Evolutionary conservation across 2,113 vertebrate genomes (phyloP), one percentile per base, ranked within the genome.

Genomic region (Nothobranchius kuhntae): DNA sequence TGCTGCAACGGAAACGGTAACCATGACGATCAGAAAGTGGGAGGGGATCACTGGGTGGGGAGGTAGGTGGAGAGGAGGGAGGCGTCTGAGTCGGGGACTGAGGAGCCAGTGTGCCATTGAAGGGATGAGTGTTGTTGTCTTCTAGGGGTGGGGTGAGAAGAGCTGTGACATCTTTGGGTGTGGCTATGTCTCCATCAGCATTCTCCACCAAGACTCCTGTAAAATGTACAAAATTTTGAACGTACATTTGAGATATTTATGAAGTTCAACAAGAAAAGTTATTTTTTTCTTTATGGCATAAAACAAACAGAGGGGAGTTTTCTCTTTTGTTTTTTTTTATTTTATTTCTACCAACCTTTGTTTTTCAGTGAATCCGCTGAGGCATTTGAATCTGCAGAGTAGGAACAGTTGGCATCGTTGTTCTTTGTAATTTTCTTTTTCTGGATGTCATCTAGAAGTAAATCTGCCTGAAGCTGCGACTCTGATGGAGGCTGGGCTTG

Each of bases 1-100:
- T 97, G 87, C 95, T 97, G 77, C 98, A 99, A 75, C 98, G 96
- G 83, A 98, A 99, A 74, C 98, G 97, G 93, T 99, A 99, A 87
- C 98, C 96, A 13, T 99, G 98, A 63, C 96, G 95, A 85, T 99
- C 98, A 0, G 97, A 97, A 9, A 96, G 94, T 0, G 95, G 94
- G 82, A 96, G 96, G 93, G 54, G 94, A 90, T 85, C 95, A 86
- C 91, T 95, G 94, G 80, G 92, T 88, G 5, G 96, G 93, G 74
- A 95, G 85, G 12, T 95, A 51, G 88, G 83, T 0, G 88, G 87
- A 40, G 89, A 81, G 21, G 88, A 85, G 44, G 83, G 77, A 59
- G 86, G 77, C 14, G 75, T 86, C 60, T 88, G 87, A 83, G 69
- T 87, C 4, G 86, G 89, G 69, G 88, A 90, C 64, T 81, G 85